These are phyloP conservation scores for Ladona fulva DNA, from an alignment of 1,140 invertebrate genomes.

Conservation along the genomic window DNA sequence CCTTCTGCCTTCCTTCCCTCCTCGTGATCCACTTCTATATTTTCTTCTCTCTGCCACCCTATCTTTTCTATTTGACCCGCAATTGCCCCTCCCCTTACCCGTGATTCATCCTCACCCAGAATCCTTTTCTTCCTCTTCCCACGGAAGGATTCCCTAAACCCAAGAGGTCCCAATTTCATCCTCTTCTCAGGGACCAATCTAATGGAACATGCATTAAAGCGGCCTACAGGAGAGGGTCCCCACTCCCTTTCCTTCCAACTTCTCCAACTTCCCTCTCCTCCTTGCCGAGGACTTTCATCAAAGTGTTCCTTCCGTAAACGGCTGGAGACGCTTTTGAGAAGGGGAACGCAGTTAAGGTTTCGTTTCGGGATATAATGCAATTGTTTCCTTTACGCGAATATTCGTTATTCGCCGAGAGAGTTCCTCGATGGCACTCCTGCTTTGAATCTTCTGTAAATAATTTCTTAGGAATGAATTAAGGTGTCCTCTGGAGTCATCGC, in stretches of 20 bases:
- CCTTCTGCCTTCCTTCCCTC: not conserved
- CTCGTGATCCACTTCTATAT: not conserved
- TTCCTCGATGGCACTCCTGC: too few species aligned
- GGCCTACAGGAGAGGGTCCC: not conserved
- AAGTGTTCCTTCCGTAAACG: too few species aligned
- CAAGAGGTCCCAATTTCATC: not conserved
- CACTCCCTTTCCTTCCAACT: not conserved
- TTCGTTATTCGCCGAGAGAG: too few species aligned
- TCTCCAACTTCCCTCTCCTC: not conserved
- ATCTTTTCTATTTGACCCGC: not conserved
- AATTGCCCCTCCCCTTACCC: not conserved
- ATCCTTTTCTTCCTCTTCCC: not conserved
- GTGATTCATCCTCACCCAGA: not conserved
- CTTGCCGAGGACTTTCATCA: not conserved
- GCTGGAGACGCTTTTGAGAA: too few species aligned
- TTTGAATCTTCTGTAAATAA: too few species aligned
- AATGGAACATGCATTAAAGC: constrained; percentile 9
- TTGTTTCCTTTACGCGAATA: too few species aligned
- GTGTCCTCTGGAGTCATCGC: too few species aligned
- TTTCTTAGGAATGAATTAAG: too few species aligned
- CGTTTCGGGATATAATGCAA: too few species aligned
- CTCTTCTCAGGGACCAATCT: not conserved
- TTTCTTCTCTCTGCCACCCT: not conserved
- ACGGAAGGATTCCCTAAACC: not conserved
- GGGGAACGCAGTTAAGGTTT: too few species aligned